Conservation (phyloP, 2,113 vertebrate species). For the Anser brachyrhynchus region DNA sequence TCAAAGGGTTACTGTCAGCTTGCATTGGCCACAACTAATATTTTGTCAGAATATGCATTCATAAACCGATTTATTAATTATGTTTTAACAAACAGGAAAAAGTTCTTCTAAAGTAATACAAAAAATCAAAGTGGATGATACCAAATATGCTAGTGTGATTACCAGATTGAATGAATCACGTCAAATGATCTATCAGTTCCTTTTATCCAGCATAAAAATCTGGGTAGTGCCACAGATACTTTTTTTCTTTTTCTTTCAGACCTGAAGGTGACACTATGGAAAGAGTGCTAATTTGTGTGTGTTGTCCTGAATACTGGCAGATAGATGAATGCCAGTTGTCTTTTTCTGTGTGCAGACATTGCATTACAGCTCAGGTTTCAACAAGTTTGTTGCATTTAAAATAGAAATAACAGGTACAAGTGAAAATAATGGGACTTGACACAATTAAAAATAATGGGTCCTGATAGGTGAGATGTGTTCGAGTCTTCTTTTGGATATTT, state of each 20-base stretch:
- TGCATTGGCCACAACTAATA: neutral
- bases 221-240: neutral
- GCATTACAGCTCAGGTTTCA: neutral
- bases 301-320: neutral
- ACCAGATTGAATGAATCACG: neutral
- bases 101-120: neutral
- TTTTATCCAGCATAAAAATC: neutral
- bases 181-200: neutral
- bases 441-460: neutral
- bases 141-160: neutral
- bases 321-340: neutral
- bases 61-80: neutral
- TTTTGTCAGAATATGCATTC: neutral
- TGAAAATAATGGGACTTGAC: neutral
- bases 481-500: neutral
- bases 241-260: neutral
- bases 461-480: neutral
- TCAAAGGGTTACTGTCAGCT: neutral
- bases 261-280: neutral
- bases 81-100: neutral
- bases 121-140: neutral
- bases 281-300: neutral
- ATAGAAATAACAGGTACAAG: neutral
- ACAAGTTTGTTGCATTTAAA: neutral
- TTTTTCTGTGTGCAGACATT: neutral